Base-by-base conservation (phyloP, 2,797 vertebrate species). In the Corythornis leucogaster region DNA sequence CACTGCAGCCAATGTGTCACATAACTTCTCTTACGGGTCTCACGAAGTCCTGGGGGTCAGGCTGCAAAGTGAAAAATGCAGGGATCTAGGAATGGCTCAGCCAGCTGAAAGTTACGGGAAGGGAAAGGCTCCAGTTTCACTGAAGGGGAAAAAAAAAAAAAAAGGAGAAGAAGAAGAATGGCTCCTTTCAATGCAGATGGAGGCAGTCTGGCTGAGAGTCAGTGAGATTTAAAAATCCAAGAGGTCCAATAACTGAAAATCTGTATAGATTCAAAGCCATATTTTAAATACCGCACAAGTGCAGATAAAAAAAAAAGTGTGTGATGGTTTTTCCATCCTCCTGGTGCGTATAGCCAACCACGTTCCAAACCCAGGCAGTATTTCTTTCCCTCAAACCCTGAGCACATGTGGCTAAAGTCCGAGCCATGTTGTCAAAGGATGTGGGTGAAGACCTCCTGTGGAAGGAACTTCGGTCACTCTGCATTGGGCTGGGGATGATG, bases 121-220 rank as follows among this genome's bases (percentile, higher is more conserved):
- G 85, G 96, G 94, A 95, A 97, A 92, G 33, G 61, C 96, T 97
- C 96, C 64, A 93, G 94, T 97, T 98, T 97, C 97, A 95, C 89
- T 87, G 62, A 90, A 92, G 94, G 95, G 58, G 25, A 63, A 77
- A 63, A 77, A 77, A 31, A 43, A 33, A 33, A 69, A 43, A n/a
- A 46, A n/a, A 22, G 25, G 25, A 26, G 33, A 57, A 73, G 79
- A 86, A 93, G 91, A 97, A 97, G 94, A 98, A 98, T 95, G 94
- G 95, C 62, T 85, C 90, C 95, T 97, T 97, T 97, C 96, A 97
- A 78, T 12, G 19, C 69, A 90, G 90, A 91, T 67, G 59, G 92
- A 96, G 89, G 93, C 90, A 96, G 83, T 70, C 93, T 97, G 96
- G 97, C 95, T 92, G 89, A 55, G 43, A 96, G 87, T 96, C 96